phyloP scores from a whole-genome alignment of 2,797 vertebrate genomes.

The Trachops cirrhosus region DNA sequence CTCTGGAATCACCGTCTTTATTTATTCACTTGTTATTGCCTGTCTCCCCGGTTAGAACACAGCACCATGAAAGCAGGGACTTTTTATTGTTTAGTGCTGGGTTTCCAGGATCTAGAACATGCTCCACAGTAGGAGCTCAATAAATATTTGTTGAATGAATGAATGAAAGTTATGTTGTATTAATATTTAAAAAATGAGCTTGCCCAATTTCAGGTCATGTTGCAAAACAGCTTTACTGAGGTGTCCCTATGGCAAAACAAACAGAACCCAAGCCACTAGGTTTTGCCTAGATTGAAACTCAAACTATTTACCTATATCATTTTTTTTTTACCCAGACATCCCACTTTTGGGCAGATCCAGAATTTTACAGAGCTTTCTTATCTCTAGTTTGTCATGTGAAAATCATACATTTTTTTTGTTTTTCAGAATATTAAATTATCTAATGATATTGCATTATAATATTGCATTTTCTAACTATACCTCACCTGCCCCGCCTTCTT shows the following conservation, averaged over 20 bases:
- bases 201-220: background rate
- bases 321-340: background rate
- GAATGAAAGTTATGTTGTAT: background rate
- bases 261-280: background rate
- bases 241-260: background rate
- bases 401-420: background rate
- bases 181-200: background rate
- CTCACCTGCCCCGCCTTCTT: background rate
- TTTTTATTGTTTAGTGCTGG: background rate
- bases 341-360: background rate
- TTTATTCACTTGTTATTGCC: background rate
- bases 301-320: background rate
- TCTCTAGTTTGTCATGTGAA: background rate
- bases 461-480: background rate
- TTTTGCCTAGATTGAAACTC: background rate
- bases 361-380: background rate
- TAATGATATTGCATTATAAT: background rate
- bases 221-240: background rate
- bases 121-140: background rate
- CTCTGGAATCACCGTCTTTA: background rate
- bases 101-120: background rate
- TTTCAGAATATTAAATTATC: background rate
- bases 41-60: background rate
- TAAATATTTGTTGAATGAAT: background rate
- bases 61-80: background rate